Evolutionary conservation across 2,888 invertebrate species (phyloP), one percentile per base, ranked within the genome.

Genomic region (Drymonia ruficornis): DNA sequence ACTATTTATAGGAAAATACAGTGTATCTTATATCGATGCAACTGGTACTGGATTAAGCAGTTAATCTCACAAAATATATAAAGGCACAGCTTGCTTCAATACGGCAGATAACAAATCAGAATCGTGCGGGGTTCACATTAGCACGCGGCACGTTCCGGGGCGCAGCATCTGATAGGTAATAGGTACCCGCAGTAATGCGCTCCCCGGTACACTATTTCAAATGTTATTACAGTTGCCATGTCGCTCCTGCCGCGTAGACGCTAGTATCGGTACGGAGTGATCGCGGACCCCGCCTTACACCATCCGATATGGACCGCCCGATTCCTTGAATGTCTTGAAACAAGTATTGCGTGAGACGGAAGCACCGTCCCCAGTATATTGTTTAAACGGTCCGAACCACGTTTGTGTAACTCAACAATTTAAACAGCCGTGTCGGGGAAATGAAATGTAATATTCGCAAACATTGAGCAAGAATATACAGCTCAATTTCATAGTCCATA

Each of bases 61-160:
- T 54, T 56, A 58, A 63, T 59, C 58, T 51, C 11, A 54, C 58
- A 56, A 66, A 55, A 60, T 55, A 59, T 59, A 57, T 60, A 66
- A 61, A 64, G 55, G 59, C 61, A 61, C 28, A 15, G 28, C 28
- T 15, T 15, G 61, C 64, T 68, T 64, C 68, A 63, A 69, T 69
- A 70, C 51, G n/a, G 52, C 45, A 72, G 88, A 89, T 89, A 89
- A 84, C 80, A 81, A 86, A 89, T 88, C 88, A 75, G 76, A 88
- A 86, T 89, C 89, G 89, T 90, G 89, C 88, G 70, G 79, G 72
- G 78, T 74, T 79, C 84, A 84, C 87, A 88, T 90, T 89, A 88
- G 86, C 86, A 80, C 81, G 80, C 78, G 72, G 84, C 89, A 87
- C 86, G 88, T 83, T 87, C 84, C 81, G 77, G 76, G 49, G 80